Evolutionary conservation across 1,140 invertebrate genomes (phyloP).

Genomic region (Oncopodura yosiiana): DNA sequence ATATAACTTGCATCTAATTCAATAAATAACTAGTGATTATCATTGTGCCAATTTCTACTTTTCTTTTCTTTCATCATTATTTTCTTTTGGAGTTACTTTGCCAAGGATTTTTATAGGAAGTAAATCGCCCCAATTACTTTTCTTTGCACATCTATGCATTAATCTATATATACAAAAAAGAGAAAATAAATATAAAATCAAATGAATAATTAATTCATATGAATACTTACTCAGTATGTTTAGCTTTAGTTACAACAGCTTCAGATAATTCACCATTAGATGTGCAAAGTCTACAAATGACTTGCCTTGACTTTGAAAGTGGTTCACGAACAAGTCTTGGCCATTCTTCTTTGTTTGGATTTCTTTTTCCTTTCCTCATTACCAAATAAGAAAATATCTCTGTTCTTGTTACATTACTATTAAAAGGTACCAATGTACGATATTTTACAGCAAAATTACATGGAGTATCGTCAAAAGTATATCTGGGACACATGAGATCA

Average conservation of each 20-base stretch:
- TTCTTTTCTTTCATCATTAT: too few species aligned
- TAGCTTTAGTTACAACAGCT: slow-evolving; percentile 60
- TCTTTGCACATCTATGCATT: slow-evolving; percentile 59
- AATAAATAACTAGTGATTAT: too few species aligned
- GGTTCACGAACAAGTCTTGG: slow-evolving; percentile 62
- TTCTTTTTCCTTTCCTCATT: slow-evolving; percentile 58
- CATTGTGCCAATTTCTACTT: too few species aligned
- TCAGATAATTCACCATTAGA: slow-evolving; percentile 61
- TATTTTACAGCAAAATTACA: slow-evolving; percentile 68
- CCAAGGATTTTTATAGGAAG: slow-evolving; percentile 41
- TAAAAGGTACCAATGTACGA: slow-evolving; percentile 46
- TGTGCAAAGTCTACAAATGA: slow-evolving; percentile 68
- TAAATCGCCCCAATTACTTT: slow-evolving; percentile 61
- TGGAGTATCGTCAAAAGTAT: slow-evolving; percentile 48
- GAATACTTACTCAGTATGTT: slow-evolving; percentile 55
- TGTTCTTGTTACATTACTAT: slow-evolving; percentile 39
- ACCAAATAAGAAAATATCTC: slow-evolving; percentile 66
- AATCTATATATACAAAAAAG: slow-evolving; percentile 42
- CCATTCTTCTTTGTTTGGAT: slow-evolving; percentile 55
- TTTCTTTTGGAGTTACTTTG: too few species aligned
- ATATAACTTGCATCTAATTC: too few species aligned
- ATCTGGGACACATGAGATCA: slow-evolving; percentile 60
- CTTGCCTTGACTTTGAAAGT: slow-evolving; percentile 55
- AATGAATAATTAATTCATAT: slow-evolving; percentile 6
- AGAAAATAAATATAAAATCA: slow-evolving; percentile 11